A percentile compares a stretch with the other conserved stretches of the same genome.
Evolutionary conservation across 1,140 invertebrate genomes (phyloP).

Genomic region (Cryptotermes secundus): DNA sequence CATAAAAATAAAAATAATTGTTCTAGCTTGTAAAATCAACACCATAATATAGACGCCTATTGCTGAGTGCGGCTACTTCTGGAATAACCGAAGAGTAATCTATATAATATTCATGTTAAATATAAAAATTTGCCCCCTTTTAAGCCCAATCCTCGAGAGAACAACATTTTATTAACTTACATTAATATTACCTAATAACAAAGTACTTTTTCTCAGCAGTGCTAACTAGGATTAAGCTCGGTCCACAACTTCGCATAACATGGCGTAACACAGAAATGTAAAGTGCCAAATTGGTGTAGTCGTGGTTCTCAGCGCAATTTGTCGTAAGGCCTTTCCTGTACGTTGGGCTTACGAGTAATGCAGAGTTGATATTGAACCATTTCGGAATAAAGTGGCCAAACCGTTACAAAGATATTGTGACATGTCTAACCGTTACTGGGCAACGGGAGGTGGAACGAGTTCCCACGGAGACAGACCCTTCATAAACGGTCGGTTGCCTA

Average conservation of each 20-base stretch:
- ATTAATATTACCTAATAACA: constrained; percentile 25
- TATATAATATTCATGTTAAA: constrained; percentile 23
- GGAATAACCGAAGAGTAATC: constrained; percentile 8
- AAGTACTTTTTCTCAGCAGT: constrained; percentile 20
- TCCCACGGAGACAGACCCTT: too few species aligned
- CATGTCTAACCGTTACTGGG: too few species aligned
- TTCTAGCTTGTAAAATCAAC: constrained; percentile 31
- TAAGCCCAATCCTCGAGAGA: constrained; percentile 30
- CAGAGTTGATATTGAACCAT: too few species aligned
- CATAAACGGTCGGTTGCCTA: too few species aligned
- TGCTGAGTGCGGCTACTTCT: background rate
- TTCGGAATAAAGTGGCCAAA: too few species aligned
- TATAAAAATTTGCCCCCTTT: constrained; percentile 29
- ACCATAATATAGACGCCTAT: constrained; percentile 23
- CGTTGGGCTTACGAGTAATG: too few species aligned
- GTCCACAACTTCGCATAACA: background rate
- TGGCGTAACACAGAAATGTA: background rate
- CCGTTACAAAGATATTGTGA: too few species aligned
- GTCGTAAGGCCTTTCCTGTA: background rate
- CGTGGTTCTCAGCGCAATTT: background rate
- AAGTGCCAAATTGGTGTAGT: background rate
- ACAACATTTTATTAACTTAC: constrained; percentile 27
- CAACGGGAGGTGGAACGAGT: too few species aligned
- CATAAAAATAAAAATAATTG: constrained; percentile 36
- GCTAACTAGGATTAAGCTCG: background rate